Evolutionary conservation across 1,140 invertebrate genomes (phyloP), one percentile per base, ranked within the genome.

Genomic region (Diorhabda carinulata): DNA sequence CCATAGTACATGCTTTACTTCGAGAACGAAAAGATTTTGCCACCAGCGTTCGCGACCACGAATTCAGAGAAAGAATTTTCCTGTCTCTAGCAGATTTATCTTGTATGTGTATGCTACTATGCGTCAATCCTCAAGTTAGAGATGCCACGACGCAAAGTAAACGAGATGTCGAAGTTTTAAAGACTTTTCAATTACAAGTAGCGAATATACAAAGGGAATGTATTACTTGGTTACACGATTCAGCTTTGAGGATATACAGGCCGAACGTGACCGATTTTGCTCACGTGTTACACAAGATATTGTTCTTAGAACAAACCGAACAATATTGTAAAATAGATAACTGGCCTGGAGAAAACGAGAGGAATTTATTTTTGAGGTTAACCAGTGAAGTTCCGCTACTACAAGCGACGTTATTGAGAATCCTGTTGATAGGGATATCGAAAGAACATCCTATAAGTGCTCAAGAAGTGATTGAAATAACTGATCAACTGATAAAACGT

Each of bases 311-410:
- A 79, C 86, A 88, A 68, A 82, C 89, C 2, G 95, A 98, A 68
- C 88, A 91, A 57, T 97, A 97, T 82, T 94, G 91, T 77, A 95
- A 93, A 77, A 87, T 92, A 70, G 97, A 98, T 81, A 95, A 93
- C 79, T 98, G 96, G 95, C 96, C 96, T 1, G 78, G 93, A 4
- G 97, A 98, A 80, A 87, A 87, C 41, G 95, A 97, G 74, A 84
- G 93, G 67, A 85, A 85, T 8, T 80, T 92, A 41, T 90, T 95
- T 70, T 86, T 97, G 74, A 84, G 94, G 61, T 80, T 97, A 47
- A 91, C 92, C 47, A 91, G 91, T 4, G 96, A 98, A 83, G 90
- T 95, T 8, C 95, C 95, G 3, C 83, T 97, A 25, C 83, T 89
- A 58, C 92, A 97, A 81, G 91, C 91, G 73, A 94, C 94, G 2